phyloP scores from a whole-genome alignment of 2,113 vertebrate genomes.

The Myotis davidii region DNA sequence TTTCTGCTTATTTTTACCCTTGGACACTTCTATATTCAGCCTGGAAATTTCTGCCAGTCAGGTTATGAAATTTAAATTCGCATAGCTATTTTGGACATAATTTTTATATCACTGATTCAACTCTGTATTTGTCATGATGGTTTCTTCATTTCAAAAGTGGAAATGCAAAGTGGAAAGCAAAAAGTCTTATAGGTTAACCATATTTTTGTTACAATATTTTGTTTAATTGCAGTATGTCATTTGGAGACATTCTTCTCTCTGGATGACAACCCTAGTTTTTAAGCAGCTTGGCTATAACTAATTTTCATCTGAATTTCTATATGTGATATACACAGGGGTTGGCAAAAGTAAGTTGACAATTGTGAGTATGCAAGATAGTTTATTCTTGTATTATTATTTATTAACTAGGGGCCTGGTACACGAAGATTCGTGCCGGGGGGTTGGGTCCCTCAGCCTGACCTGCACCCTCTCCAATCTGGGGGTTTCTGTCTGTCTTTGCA shows the following conservation, averaged over 20 bases:
- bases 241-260: neutral
- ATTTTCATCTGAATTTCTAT: neutral
- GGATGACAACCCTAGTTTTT: neutral
- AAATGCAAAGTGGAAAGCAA: neutral
- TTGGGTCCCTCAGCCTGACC: too few relatives aligned
- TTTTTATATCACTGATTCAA: neutral
- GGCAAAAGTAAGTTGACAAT: neutral
- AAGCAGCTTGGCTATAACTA: neutral
- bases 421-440: too few relatives aligned
- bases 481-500: too few relatives aligned
- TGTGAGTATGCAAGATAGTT: neutral
- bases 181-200: neutral
- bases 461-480: too few relatives aligned
- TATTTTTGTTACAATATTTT: neutral
- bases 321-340: neutral
- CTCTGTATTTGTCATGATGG: neutral
- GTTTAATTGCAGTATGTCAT: neutral
- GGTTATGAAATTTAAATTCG: neutral
- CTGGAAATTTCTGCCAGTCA: neutral
- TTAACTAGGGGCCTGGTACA: neutral
- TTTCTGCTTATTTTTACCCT: conserved; percentile 44
- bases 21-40: neutral
- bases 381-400: neutral
- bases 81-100: neutral
- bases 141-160: neutral